phyloP scores from a whole-genome alignment of 2,797 vertebrate genomes.

The Bradypodion pumilum region DNA sequence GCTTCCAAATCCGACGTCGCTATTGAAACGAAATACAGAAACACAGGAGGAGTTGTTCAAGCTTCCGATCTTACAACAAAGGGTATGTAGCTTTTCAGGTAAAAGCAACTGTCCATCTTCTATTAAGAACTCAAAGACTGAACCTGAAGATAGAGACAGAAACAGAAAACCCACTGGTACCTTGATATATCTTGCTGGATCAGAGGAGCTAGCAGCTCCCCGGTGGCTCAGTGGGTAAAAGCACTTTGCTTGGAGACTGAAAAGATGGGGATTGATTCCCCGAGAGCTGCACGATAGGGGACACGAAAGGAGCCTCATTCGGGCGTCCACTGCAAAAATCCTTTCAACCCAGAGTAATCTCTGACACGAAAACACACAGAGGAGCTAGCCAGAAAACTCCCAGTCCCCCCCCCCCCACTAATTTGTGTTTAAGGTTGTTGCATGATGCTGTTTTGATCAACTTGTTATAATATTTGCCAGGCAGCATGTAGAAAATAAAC shows the following conservation, averaged over 20 bases:
- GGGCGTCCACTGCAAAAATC: no score
- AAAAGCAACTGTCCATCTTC: not conserved
- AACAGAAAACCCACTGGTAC: not conserved
- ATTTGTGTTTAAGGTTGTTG: not conserved
- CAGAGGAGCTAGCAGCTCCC: no score
- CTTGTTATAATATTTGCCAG: not conserved
- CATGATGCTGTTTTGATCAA: not conserved
- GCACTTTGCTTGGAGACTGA: no score
- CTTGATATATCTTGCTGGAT: not conserved
- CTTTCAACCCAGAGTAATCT: no score
- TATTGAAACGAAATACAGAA: constrained; percentile 74
- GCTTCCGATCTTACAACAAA: constrained; percentile 89
- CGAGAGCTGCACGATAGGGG: no score
- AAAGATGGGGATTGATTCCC: no score
- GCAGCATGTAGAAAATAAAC: not conserved
- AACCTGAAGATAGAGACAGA: not conserved
- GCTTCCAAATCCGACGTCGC: constrained; percentile 78
- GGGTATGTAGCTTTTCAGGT: constrained; percentile 73
- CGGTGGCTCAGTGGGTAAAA: no score
- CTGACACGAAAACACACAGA: no score
- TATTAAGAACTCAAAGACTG: not conserved
- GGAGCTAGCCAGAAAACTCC: not conserved
- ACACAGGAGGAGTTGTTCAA: constrained; percentile 67
- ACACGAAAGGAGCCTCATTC: no score
- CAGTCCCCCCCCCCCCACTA: not conserved